These are phyloP conservation scores for Elysia crispata DNA, from an alignment of 2,888 invertebrate species.

Conservation along the genomic window DNA sequence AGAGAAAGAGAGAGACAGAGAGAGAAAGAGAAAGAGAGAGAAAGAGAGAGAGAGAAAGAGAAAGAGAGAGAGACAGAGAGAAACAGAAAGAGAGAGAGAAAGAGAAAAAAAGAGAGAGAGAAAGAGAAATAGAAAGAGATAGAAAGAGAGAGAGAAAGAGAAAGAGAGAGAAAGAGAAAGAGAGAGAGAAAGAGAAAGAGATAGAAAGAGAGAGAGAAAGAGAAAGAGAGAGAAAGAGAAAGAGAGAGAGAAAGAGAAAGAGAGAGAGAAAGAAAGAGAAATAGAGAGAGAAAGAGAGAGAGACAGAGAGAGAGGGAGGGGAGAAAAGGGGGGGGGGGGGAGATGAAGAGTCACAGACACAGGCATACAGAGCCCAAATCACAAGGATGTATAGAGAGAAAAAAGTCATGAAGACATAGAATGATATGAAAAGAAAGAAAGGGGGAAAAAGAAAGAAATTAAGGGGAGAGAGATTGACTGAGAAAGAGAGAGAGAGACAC, in stretches of 20 bases:
- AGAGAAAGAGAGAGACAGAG: neutral
- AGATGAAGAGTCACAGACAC: neutral
- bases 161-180: slow-evolving; percentile 34
- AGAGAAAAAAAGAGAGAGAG: neutral
- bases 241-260: slow-evolving; percentile 27
- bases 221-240: slow-evolving; percentile 25
- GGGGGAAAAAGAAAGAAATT: no score
- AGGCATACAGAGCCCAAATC: neutral
- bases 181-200: slow-evolving; percentile 12
- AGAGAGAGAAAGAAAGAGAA: slow-evolving; percentile 19
- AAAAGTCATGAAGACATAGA: neutral
- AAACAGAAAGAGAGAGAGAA: slow-evolving; percentile 15
- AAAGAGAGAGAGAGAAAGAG: neutral
- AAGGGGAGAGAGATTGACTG: no score
- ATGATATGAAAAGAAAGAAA: no score
- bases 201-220: slow-evolving; percentile 15
- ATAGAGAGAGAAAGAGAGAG: slow-evolving; percentile 5
- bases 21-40: slow-evolving; percentile 26
- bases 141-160: slow-evolving; percentile 36
- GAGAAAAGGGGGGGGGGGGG: slow-evolving; percentile 15
- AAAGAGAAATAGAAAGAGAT: slow-evolving; percentile 35
- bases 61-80: neutral
- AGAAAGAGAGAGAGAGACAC: neutral
- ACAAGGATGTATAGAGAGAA: neutral
- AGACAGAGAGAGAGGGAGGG: neutral